These are phyloP conservation scores for Apodemia duryi DNA, from an alignment of 2,888 invertebrate species.

Conservation along the genomic window DNA sequence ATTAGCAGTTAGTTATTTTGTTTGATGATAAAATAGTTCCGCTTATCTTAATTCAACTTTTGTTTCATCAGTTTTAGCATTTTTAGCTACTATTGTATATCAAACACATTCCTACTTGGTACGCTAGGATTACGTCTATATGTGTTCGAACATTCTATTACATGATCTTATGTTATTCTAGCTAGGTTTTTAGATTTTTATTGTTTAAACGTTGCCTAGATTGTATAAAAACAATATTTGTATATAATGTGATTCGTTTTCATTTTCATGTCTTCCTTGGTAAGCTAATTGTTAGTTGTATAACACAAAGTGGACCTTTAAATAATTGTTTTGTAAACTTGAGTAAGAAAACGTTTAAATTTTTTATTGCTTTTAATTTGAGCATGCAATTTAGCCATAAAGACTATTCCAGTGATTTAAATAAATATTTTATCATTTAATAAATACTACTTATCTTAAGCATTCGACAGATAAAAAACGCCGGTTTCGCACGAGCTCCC, in stretches of 20 bases:
- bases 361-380: constrained; percentile 2
- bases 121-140: neutral
- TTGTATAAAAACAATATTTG: constrained; percentile 5
- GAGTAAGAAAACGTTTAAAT: neutral
- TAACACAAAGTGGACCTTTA: neutral
- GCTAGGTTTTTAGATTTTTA: neutral
- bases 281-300: neutral
- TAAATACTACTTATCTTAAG: neutral
- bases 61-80: neutral
- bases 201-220: constrained; percentile 3
- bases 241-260: constrained; percentile 7
- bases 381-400: neutral
- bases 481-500: constrained; percentile 9
- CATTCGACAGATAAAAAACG: neutral
- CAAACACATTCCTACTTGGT: constrained; percentile 1
- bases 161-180: neutral
- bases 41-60: neutral
- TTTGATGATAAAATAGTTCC: too few species aligned
- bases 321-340: neutral
- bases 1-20: too few species aligned
- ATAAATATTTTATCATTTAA: neutral
- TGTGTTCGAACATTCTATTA: constrained; percentile 7
- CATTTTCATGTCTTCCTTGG: neutral
- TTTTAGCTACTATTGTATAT: neutral
- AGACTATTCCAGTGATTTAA: neutral